These are phyloP conservation scores for Herpailurus yagouaroundi DNA, from an alignment of 2,113 vertebrate species.

Conservation along the genomic window DNA sequence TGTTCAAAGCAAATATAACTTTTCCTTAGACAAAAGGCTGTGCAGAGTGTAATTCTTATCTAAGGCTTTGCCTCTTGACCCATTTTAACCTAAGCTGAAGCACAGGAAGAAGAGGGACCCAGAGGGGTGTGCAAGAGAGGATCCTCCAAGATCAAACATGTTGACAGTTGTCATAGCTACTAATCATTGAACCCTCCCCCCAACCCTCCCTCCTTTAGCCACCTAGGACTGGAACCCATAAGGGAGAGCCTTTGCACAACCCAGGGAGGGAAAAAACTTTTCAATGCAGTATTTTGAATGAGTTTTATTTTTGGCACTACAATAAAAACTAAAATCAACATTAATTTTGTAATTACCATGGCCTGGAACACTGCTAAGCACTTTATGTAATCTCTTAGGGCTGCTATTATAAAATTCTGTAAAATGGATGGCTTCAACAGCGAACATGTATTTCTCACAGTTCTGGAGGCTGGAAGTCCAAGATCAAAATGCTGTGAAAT, in stretches of 20 bases:
- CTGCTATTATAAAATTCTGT: neutral
- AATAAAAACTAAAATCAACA: neutral
- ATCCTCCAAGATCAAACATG: neutral
- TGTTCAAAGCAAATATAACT: neutral
- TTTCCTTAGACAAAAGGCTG: neutral
- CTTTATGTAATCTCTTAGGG: neutral
- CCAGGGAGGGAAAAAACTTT: neutral
- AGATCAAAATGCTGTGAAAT: neutral
- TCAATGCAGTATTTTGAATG: neutral
- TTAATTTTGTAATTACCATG: neutral
- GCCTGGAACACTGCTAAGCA: neutral
- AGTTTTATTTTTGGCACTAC: neutral
- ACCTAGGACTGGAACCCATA: neutral
- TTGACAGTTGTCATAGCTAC: neutral
- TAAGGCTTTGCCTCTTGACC: neutral
- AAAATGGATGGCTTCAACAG: neutral
- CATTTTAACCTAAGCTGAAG: neutral
- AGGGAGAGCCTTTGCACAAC: neutral
- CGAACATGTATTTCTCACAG: neutral
- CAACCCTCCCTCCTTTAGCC: neutral
- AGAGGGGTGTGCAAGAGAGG: accelerated
- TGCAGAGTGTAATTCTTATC: neutral
- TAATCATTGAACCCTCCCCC: neutral
- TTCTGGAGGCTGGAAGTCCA: neutral
- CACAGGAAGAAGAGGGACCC: no score